Evolutionary conservation across 1,140 invertebrate species (phyloP).

Genomic region (Neoseiulus cucumeris): DNA sequence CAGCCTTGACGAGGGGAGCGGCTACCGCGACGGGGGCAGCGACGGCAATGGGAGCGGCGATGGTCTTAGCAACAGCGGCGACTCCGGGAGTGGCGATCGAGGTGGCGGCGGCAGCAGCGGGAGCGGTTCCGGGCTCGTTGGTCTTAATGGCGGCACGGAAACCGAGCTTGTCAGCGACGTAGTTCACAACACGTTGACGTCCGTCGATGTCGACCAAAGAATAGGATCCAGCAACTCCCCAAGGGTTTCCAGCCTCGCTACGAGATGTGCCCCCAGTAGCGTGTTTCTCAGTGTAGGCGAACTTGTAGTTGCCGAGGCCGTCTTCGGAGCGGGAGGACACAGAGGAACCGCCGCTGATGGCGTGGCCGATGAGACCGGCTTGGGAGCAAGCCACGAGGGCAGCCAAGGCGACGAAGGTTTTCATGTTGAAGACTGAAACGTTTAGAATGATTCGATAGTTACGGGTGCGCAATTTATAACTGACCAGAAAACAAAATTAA

Average conservation of each 20-base stretch:
- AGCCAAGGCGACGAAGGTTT: not conserved
- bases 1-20: not conserved
- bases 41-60: not conserved
- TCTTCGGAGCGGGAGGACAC: not conserved
- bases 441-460: too few relatives aligned
- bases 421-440: not conserved
- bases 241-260: slow-evolving; percentile 18
- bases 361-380: not conserved
- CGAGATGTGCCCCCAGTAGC: slow-evolving; percentile 22
- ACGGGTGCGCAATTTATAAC: too few relatives aligned
- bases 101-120: slow-evolving; percentile 14
- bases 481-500: too few relatives aligned
- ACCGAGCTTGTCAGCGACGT: slow-evolving; percentile 23
- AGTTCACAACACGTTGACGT: slow-evolving; percentile 22
- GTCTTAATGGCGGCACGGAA: slow-evolving; percentile 21
- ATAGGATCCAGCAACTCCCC: slow-evolving; percentile 21
- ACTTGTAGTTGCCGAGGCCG: slow-evolving; percentile 21
- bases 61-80: not conserved
- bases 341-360: not conserved
- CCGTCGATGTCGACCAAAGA: slow-evolving; percentile 22
- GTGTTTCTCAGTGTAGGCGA: slow-evolving; percentile 23
- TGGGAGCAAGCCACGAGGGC: not conserved
- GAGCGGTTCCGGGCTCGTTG: slow-evolving; percentile 19
- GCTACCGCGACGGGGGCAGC: not conserved
- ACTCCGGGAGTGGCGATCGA: not conserved